Percentiles rank a stretch among this genome's conserved stretches.
These are phyloP conservation scores for Anthoscopus minutus DNA, from an alignment of 2,113 vertebrate genomes.

Conservation along the genomic window DNA sequence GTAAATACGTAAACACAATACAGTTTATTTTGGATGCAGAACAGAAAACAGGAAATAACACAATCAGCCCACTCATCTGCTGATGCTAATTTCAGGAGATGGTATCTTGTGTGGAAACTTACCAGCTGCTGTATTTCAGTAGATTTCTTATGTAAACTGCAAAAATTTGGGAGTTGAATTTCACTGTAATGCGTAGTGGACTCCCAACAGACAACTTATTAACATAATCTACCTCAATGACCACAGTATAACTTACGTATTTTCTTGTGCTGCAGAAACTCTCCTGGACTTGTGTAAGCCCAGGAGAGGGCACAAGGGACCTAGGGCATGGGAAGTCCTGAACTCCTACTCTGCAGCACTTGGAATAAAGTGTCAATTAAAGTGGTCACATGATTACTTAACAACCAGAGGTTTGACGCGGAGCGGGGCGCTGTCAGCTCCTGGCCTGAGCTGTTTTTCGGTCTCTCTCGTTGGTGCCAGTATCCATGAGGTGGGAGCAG, in stretches of 20 bases:
- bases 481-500: rapidly evolving
- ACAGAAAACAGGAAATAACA: not conserved
- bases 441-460: no score
- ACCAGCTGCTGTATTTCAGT: rapidly evolving
- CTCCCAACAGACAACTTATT: not conserved
- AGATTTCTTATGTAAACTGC: not conserved
- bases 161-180: not conserved
- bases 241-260: not conserved
- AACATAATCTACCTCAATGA: not conserved
- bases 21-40: not conserved
- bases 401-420: rapidly evolving
- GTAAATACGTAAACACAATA: rapidly evolving
- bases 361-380: not conserved
- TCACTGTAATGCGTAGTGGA: rapidly evolving
- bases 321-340: rapidly evolving
- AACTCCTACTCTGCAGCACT: not conserved
- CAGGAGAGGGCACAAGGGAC: rapidly evolving
- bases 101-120: not conserved
- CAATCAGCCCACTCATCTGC: rapidly evolving
- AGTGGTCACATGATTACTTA: rapidly evolving
- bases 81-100: not conserved
- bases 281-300: rapidly evolving
- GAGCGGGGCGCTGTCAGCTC: not conserved
- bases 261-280: no score
- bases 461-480: no score